Evolutionary conservation across 2,888 invertebrate species (phyloP).

Genomic region (Diloba caeruleocephala): DNA sequence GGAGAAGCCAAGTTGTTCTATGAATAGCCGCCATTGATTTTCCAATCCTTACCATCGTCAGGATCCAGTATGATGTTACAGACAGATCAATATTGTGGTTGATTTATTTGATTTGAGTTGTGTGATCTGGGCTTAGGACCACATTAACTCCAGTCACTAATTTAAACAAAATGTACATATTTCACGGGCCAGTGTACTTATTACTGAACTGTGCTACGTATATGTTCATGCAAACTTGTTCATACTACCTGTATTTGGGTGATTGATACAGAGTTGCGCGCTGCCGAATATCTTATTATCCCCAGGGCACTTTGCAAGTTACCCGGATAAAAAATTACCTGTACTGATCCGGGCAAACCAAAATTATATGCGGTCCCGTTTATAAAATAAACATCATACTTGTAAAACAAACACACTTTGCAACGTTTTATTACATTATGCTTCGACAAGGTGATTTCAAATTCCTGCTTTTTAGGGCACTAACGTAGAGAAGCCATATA

Average conservation of each 20-base stretch:
- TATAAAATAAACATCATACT: slow-evolving; percentile 49
- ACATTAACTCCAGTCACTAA: no score
- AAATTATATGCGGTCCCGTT: slow-evolving; percentile 35
- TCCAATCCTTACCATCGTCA: no score
- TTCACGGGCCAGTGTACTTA: no score
- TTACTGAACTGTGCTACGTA: slow-evolving; percentile 5
- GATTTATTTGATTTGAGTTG: no score
- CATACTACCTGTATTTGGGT: slow-evolving; percentile 22
- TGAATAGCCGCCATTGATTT: no score
- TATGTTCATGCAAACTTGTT: slow-evolving; percentile 27
- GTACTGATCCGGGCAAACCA: slow-evolving; percentile 7
- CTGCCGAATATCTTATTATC: slow-evolving; percentile 39
- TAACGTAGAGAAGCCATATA: no score
- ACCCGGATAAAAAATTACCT: slow-evolving; percentile 38
- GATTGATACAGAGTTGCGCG: slow-evolving; percentile 40
- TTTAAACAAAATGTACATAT: no score
- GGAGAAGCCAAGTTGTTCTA: no score
- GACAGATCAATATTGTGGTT: no score
- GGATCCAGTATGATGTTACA: no score
- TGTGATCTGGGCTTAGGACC: no score
- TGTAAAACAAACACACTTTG: slow-evolving; percentile 31
- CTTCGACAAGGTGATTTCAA: neutral
- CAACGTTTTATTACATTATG: slow-evolving; percentile 13
- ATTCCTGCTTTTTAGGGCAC: neutral
- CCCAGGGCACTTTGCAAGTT: slow-evolving; percentile 42